Evolutionary conservation across 1,140 invertebrate species (phyloP), one percentile per base, ranked within the genome.

Genomic region (Achatina immaculata): DNA sequence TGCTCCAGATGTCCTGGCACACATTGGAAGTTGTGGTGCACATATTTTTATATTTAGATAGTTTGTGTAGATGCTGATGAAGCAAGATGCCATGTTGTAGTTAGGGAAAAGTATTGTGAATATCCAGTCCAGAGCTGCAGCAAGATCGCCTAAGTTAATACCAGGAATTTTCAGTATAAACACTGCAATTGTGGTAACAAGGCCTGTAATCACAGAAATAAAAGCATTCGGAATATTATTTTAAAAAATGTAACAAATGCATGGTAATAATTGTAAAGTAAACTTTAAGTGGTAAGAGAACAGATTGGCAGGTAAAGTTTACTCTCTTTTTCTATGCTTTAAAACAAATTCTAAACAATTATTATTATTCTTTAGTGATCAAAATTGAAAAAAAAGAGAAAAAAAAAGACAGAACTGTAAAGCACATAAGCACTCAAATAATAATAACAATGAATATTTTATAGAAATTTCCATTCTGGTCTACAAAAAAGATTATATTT

Each of bases 1-100:
- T 14, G 76, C 62, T 1, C 16, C 28, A n/a, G 2, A 3, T 9
- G 21, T 24, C 36, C 2, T 31, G 0, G 31, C 3, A 40, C 74
- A 62, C 2, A 38, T 1, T 38, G 38, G 1, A 19, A 3, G 34
- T 11, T 7, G 1, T 38, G 55, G 28, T 19, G 6, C 55, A 65
- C 88, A 89, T 0, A 45, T 48, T 16, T 87, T 78, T 28, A 81
- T 71, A 48, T 84, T 85, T 1, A 83, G 74, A 55, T 88, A 88
- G 83, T 93, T 93, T 40, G 88, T 89, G 83, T 92, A 92, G 21
- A 89, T 84, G 72, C 89, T 86, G 83, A 86, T 88, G 38, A 90
- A 83, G 9, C 83, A 82, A 45, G 84, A 83, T 38, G 88, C 89
- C 43, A 91, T 83, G 38, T 84, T 85, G 79, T 87, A 91, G 78